Evolutionary conservation across 2,888 invertebrate species (phyloP).

Genomic region (Parapristionchus giblindavisi): DNA sequence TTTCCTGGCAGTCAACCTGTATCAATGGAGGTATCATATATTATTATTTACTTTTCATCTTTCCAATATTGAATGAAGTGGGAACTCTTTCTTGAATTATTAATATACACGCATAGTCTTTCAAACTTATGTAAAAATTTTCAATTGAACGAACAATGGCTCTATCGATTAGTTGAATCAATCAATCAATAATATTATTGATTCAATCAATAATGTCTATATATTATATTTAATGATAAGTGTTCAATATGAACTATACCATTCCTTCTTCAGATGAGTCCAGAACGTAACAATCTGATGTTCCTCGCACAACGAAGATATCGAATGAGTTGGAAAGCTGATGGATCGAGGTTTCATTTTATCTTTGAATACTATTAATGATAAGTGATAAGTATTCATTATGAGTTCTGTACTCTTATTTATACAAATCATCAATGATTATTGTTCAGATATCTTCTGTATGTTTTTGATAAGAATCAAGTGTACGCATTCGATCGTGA

Average conservation of each 20-base stretch:
- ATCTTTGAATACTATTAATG: background rate
- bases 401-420: background rate
- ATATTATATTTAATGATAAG: no score
- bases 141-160: no score
- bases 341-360: conserved; percentile 82
- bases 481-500: conserved; percentile 95
- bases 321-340: conserved; percentile 98
- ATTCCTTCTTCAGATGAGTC: conserved; percentile 39
- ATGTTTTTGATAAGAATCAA: conserved; percentile 85
- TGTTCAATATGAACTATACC: no score
- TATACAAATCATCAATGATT: background rate
- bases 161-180: no score
- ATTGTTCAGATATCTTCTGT: conserved; percentile 86
- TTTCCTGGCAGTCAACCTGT: conserved; percentile 98
- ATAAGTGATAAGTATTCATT: background rate
- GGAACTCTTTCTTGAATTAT: no score
- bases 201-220: no score
- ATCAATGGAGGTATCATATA: conserved; percentile 81
- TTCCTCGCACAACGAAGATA: conserved; percentile 84
- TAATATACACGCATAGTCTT: no score
- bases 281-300: conserved; percentile 77
- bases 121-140: no score
- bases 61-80: no score
- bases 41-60: no score
- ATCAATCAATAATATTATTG: no score